Evolutionary conservation across 2,113 vertebrate species (phyloP).

Genomic region (Ameiurus melas): DNA sequence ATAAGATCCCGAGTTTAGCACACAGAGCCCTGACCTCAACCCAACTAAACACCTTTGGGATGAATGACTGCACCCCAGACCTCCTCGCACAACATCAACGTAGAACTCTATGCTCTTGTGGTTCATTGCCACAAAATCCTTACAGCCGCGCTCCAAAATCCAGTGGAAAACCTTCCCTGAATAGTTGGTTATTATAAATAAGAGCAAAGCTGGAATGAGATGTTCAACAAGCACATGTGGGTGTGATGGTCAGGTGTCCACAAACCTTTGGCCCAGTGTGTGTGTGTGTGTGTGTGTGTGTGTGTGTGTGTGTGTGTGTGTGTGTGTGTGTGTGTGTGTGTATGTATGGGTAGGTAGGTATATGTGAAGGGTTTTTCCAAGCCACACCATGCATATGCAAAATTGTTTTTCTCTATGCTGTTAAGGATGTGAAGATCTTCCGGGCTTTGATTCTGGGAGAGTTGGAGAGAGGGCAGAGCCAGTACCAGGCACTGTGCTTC

Average conservation of each 20-base stretch:
- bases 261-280: neutral
- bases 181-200: neutral
- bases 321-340: no score
- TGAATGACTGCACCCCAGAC: no score
- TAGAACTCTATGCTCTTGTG: neutral
- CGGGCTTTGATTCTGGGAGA: conserved; percentile 93
- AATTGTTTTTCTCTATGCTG: neutral
- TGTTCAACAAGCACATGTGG: neutral
- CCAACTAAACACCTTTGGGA: no score
- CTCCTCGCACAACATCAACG: neutral
- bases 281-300: neutral
- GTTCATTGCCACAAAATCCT: neutral
- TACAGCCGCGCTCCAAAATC: neutral
- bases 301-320: no score
- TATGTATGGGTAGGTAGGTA: no score
- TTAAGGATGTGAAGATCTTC: conserved; percentile 95
- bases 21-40: neutral
- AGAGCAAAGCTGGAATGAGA: neutral
- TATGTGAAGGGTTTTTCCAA: neutral
- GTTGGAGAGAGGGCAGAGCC: conserved; percentile 92
- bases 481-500: conserved; percentile 95
- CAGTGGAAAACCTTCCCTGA: neutral
- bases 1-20: neutral
- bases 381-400: neutral
- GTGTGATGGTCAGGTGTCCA: neutral